These are phyloP conservation scores for Enteromius treurensis DNA, from an alignment of 2,797 vertebrate genomes.

Conservation along the genomic window DNA sequence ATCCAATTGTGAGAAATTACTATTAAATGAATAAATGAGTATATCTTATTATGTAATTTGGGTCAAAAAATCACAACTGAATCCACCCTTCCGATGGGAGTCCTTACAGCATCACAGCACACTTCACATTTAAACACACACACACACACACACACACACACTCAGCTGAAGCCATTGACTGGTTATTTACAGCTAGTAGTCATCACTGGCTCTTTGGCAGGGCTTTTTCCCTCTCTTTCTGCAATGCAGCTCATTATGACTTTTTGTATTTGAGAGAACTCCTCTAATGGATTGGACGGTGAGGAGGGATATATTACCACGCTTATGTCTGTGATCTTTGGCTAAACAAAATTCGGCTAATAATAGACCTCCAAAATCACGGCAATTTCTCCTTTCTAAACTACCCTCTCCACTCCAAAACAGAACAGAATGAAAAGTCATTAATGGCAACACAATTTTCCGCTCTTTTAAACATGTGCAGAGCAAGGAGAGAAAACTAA, in stretches of 20 bases:
- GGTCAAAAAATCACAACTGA: neutral
- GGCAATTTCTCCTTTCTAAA: slow-evolving; percentile 33
- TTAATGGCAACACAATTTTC: slow-evolving; percentile 51
- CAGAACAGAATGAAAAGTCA: slow-evolving; percentile 56
- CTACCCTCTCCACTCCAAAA: slow-evolving; percentile 32
- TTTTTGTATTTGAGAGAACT: slow-evolving; percentile 22
- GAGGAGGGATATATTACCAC: slow-evolving; percentile 32
- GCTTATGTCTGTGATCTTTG: slow-evolving; percentile 45
- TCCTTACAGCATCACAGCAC: slow-evolving; percentile 7
- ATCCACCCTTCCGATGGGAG: slow-evolving; percentile 17
- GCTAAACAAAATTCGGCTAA: slow-evolving; percentile 39
- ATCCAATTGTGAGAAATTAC: no score
- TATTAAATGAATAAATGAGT: no score
- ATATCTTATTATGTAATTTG: no score
- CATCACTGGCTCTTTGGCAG: neutral
- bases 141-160: slow-evolving; percentile 7
- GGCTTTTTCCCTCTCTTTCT: slow-evolving; percentile 27
- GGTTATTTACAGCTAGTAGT: slow-evolving; percentile 49
- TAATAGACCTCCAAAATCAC: slow-evolving; percentile 46
- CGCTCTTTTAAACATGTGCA: slow-evolving; percentile 28
- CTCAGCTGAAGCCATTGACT: slow-evolving; percentile 23
- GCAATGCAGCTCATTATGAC: slow-evolving; percentile 29
- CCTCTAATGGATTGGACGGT: slow-evolving; percentile 23
- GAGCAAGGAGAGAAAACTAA: slow-evolving; percentile 19
- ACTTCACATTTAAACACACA: slow-evolving; percentile 17